Conservation (phyloP, 2,113 vertebrate species). For the Oncorhynchus clarkii region DNA sequence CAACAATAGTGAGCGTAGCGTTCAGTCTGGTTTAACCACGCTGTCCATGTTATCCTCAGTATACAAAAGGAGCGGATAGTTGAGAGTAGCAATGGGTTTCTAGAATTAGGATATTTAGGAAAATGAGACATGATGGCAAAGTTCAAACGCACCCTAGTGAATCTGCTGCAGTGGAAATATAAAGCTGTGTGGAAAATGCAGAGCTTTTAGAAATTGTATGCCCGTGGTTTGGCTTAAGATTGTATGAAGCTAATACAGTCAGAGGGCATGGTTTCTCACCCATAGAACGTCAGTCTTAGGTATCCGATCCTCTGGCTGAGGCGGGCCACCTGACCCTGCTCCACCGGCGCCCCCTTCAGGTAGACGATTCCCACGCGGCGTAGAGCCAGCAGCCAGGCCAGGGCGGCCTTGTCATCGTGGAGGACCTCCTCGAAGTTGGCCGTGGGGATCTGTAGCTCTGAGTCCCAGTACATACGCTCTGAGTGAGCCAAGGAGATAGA, state of each 20-base stretch:
- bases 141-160: too few species aligned
- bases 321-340: conserved; percentile 79
- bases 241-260: background rate
- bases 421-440: conserved; percentile 83
- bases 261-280: conserved; percentile 71
- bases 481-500: conserved; percentile 35
- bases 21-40: too few species aligned
- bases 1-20: too few species aligned
- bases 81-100: too few species aligned
- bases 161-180: too few species aligned
- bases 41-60: too few species aligned
- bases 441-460: conserved; percentile 79
- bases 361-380: conserved; percentile 83
- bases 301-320: conserved; percentile 88
- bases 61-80: too few species aligned
- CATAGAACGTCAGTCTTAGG: conserved; percentile 90
- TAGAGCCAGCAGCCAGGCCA: conserved; percentile 83
- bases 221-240: conserved; percentile 31
- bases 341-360: conserved; percentile 80
- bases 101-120: too few species aligned
- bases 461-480: conserved; percentile 85
- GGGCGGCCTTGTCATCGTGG: conserved; percentile 74
- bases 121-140: too few species aligned
- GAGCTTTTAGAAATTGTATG: conserved; percentile 11
- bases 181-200: background rate